phyloP scores from a whole-genome alignment of 2,113 vertebrate species.

The Nothobranchius furzeri region DNA sequence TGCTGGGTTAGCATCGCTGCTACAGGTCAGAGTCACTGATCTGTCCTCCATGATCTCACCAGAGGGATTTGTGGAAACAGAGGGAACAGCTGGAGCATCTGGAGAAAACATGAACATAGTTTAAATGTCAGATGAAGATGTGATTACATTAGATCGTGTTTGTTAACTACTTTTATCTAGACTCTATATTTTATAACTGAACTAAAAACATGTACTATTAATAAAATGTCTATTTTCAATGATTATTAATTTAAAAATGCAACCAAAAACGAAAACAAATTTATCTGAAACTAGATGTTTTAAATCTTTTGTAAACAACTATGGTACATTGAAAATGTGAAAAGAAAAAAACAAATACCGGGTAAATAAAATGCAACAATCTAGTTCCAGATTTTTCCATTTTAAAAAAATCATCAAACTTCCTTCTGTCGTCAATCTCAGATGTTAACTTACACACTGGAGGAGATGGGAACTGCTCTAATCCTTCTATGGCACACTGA shows the following conservation, averaged over 20 bases:
- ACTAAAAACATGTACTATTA: too few relatives aligned
- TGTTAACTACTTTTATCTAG: background rate
- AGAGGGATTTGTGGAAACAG: background rate
- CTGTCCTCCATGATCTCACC: background rate
- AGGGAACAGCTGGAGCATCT: slow-evolving; percentile 1
- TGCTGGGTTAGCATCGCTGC: slow-evolving; percentile 4
- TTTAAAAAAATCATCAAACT: background rate
- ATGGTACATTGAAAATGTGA: too few relatives aligned
- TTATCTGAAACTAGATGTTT: too few relatives aligned
- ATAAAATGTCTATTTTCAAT: too few relatives aligned
- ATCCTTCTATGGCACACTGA: background rate
- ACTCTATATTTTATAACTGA: too few relatives aligned
- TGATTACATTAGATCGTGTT: background rate
- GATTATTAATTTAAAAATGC: too few relatives aligned
- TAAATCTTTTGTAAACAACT: too few relatives aligned
- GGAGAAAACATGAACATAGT: background rate
- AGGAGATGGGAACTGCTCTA: background rate
- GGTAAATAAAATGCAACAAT: too few relatives aligned
- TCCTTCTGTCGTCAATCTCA: background rate
- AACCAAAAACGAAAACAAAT: too few relatives aligned
- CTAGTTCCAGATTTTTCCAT: too few relatives aligned
- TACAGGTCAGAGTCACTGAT: slow-evolving; percentile 13
- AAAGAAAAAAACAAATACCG: too few relatives aligned
- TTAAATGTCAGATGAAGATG: background rate
- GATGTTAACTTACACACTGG: slow-evolving; percentile 3